phyloP scores from a whole-genome alignment of 2,797 vertebrate genomes.

The Microctenopoma steveboyesi region DNA sequence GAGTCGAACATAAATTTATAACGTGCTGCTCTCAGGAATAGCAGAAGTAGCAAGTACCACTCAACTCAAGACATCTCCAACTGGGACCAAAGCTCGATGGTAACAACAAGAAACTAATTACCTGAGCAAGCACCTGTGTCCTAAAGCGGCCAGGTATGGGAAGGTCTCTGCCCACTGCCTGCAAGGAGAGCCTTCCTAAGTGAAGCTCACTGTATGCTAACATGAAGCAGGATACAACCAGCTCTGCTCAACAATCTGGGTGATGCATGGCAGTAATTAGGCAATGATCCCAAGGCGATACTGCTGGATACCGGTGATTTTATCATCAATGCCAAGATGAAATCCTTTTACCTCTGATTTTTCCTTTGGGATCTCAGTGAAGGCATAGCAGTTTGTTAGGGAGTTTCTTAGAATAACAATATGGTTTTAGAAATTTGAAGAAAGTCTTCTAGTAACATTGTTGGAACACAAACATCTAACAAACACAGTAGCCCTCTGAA shows the following conservation, averaged over 20 bases:
- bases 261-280: conserved; percentile 89
- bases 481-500: conserved; percentile 19
- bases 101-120: conserved; percentile 89
- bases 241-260: conserved; percentile 47
- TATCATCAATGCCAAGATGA: neutral
- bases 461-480: neutral
- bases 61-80: neutral
- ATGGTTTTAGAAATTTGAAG: too few relatives aligned
- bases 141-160: conserved; percentile 83
- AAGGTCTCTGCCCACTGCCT: conserved; percentile 83
- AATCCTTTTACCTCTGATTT: neutral
- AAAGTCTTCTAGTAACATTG: neutral
- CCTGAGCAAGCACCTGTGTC: conserved; percentile 88
- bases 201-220: conserved; percentile 82
- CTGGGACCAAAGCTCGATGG: conserved; percentile 28
- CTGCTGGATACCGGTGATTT: conserved; percentile 21
- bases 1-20: conserved; percentile 10
- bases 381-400: neutral
- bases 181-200: conserved; percentile 48
- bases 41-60: neutral
- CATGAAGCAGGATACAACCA: conserved; percentile 51
- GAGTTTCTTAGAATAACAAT: conserved; percentile 1
- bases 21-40: conserved; percentile 1
- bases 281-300: conserved; percentile 63
- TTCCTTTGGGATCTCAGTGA: neutral